Conservation (phyloP, 2,888 invertebrate genomes). For the Pyralis farinalis region DNA sequence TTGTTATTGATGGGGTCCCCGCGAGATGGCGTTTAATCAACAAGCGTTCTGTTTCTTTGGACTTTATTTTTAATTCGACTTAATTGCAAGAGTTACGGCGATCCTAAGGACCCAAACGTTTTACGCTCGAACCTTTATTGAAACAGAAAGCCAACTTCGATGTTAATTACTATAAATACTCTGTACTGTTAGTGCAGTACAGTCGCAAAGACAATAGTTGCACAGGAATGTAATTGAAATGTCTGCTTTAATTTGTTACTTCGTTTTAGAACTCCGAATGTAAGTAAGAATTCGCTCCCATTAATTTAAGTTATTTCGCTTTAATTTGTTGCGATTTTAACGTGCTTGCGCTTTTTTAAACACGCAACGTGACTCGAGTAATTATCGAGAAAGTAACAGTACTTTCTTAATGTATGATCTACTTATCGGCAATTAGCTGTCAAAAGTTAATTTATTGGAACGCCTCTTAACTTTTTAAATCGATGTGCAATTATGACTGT, state of each 20-base stretch:
- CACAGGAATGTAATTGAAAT: constrained; percentile 77
- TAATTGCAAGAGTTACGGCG: constrained; percentile 74
- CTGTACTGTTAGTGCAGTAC: constrained; percentile 23
- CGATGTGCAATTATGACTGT: constrained; percentile 31
- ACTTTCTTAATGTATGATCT: constrained; percentile 32
- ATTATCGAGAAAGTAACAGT: constrained; percentile 37
- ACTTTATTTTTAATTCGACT: constrained; percentile 75
- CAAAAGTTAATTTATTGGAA: constrained; percentile 37
- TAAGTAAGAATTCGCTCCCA: constrained; percentile 43
- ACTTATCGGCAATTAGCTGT: constrained; percentile 46
- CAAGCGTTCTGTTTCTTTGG: constrained; percentile 57
- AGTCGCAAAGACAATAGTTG: constrained; percentile 56
- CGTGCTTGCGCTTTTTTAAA: constrained; percentile 18
- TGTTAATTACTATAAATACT: constrained; percentile 46
- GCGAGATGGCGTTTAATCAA: constrained; percentile 78
- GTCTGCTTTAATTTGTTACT: constrained; percentile 68
- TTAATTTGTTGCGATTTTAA: constrained; percentile 37
- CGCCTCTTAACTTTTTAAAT: constrained; percentile 30
- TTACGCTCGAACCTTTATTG: constrained; percentile 59
- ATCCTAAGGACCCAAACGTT: constrained; percentile 49
- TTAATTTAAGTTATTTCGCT: constrained; percentile 53
- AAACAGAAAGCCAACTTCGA: constrained; percentile 35
- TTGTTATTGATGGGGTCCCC: constrained; percentile 77
- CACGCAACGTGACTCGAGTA: constrained; percentile 35
- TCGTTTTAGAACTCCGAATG: constrained; percentile 43